Conservation (phyloP, 37 sponge, comb jelly and placozoan genomes). For the Dysidea cf. avara region DNA sequence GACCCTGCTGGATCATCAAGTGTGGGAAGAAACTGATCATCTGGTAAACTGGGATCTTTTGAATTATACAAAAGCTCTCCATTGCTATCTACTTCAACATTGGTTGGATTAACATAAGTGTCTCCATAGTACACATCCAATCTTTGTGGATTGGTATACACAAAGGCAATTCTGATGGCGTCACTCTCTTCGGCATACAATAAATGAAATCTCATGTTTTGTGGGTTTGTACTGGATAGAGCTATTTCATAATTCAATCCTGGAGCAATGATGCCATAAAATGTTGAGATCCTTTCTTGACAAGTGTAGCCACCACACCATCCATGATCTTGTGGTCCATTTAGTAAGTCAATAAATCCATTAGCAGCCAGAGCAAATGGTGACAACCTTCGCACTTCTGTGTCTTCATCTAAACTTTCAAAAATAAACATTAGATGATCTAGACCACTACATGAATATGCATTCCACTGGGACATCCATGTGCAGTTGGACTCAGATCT, state of each 20-base stretch:
- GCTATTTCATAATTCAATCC: not conserved
- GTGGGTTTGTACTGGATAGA: too few relatives aligned
- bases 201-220: too few relatives aligned
- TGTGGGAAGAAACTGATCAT: conserved; percentile 30
- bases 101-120: too few relatives aligned
- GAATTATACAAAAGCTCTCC: conserved; percentile 47
- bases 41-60: not conserved
- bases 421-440: too few relatives aligned
- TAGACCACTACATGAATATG: conserved; percentile 63
- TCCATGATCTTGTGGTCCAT: too few relatives aligned
- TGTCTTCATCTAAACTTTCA: too few relatives aligned
- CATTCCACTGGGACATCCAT: conserved; percentile 64
- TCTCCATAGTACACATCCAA: conserved; percentile 65
- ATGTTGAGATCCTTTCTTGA: too few relatives aligned
- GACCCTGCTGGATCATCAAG: conserved; percentile 35
- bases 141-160: conserved; percentile 79
- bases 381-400: too few relatives aligned
- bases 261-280: not conserved
- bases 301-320: too few relatives aligned
- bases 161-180: conserved; percentile 61
- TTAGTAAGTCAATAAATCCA: too few relatives aligned
- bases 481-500: conserved; percentile 36
- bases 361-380: too few relatives aligned
- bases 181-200: conserved; percentile 61
- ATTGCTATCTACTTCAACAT: conserved; percentile 26